Evolutionary conservation across 2,888 invertebrate genomes (phyloP).

Genomic region (Oasisia sp.): DNA sequence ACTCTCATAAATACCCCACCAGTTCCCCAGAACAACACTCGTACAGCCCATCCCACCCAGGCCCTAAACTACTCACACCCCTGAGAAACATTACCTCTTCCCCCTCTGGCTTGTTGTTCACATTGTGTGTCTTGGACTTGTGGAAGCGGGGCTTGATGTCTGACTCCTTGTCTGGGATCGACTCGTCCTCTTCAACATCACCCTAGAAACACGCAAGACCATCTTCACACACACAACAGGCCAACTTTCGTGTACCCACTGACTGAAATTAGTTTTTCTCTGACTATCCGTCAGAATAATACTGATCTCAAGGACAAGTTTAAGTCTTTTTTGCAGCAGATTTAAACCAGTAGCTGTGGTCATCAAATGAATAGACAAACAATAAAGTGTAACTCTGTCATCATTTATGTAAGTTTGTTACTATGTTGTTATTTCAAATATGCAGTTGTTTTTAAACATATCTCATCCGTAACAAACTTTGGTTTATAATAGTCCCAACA

Average conservation of each 20-base stretch:
- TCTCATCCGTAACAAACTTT: too few species aligned
- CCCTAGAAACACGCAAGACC: constrained; percentile 71
- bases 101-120: constrained; percentile 46
- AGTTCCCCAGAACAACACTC: too few species aligned
- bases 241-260: background rate
- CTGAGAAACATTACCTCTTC: constrained; percentile 41
- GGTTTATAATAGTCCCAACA: background rate
- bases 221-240: background rate
- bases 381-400: too few species aligned
- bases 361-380: too few species aligned
- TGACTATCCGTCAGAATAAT: too few species aligned
- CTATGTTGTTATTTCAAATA: too few species aligned
- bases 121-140: constrained; percentile 86
- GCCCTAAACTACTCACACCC: background rate
- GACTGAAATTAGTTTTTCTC: background rate
- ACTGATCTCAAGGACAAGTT: too few species aligned
- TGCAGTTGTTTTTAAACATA: background rate
- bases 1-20: background rate
- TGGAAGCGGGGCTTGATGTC: constrained; percentile 98
- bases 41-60: too few species aligned
- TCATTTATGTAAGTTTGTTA: too few species aligned
- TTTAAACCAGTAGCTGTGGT: too few species aligned
- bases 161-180: constrained; percentile 91
- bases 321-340: too few species aligned
- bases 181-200: constrained; percentile 96